Evolutionary conservation across 2,888 invertebrate species (phyloP), one percentile per base, ranked within the genome.

Genomic region (Leistus spinibarbis): DNA sequence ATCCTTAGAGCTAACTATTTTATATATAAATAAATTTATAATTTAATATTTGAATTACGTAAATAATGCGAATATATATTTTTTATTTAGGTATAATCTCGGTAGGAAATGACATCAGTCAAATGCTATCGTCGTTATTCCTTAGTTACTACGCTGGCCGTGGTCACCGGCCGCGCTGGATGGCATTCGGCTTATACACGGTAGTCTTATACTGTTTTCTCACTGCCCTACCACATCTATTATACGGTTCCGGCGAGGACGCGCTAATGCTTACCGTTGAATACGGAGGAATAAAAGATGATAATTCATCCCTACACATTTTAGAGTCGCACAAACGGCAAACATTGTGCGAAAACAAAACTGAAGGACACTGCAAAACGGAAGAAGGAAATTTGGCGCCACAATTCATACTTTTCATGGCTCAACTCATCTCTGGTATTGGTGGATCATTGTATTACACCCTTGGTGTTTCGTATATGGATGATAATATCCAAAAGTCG

Each of bases 61-160:
- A n/a, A n/a, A n/a, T n/a, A n/a, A n/a, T n/a, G 13, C 9, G 9
- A 53, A 53, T 53, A 13, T 3, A 23, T 57, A 75, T 71, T 73
- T 70, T 64, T 76, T 54, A 20, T 74, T 22, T 80, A 90, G 90
- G 92, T 76, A 87, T 93, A 78, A 91, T 92, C 79, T 89, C 91
- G 64, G 90, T 92, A 76, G 93, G 93, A 27, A 93, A 93, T 82
- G 93, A 93, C 82, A 90, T 93, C 77, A 92, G 92, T 80, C 91
- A 91, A 82, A 86, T 92, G 74, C 86, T 92, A 78, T 89, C 91
- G 27, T 91, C 92, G 1, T 88, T 91, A 16, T 87, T 90, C 20
- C 83, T 93, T 76, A 90, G 91, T 77, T 92, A 92, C 81, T 92
- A 92, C 81, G 91, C 91, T 19, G 91, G 91, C 77, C 88, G 89